These are phyloP conservation scores for Rynchops niger DNA, from an alignment of 2,113 vertebrate genomes.

Conservation along the genomic window DNA sequence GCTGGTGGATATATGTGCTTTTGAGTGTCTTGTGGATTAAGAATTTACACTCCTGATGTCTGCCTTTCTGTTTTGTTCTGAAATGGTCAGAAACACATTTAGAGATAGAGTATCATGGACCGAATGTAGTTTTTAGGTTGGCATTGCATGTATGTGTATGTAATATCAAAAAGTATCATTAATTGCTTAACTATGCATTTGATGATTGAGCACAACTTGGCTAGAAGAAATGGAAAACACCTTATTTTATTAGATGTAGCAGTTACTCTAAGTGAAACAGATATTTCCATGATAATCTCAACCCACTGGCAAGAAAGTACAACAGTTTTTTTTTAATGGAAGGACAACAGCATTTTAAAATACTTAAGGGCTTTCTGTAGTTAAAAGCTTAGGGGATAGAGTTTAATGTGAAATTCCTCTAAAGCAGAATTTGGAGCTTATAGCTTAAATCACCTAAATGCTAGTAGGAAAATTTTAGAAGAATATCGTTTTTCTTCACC, in stretches of 20 bases:
- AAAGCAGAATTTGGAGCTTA: not conserved
- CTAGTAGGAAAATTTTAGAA: not conserved
- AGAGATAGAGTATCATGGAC: not conserved
- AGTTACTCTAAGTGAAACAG: not conserved
- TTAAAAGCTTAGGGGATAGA: not conserved
- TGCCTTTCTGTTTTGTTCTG: not conserved
- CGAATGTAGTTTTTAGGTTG: not conserved
- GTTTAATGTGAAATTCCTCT: not conserved
- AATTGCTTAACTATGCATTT: not conserved
- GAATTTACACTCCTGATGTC: not conserved
- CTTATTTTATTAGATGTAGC: not conserved
- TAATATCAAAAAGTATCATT: not conserved
- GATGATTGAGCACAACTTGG: not conserved
- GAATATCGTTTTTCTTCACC: not conserved
- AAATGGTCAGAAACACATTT: not conserved
- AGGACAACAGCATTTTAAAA: not conserved
- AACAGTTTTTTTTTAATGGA: not conserved
- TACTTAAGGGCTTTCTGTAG: not conserved
- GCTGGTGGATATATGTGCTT: not conserved
- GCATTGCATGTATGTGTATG: not conserved
- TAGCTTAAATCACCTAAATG: not conserved
- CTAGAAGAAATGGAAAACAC: not conserved
- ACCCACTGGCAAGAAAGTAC: not conserved
- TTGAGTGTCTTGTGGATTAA: not conserved
- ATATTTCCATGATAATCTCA: not conserved